Evolutionary conservation across 64 coral and sea anemone genomes (phyloP).

Genomic region (Dendrophyllia cribrosa): DNA sequence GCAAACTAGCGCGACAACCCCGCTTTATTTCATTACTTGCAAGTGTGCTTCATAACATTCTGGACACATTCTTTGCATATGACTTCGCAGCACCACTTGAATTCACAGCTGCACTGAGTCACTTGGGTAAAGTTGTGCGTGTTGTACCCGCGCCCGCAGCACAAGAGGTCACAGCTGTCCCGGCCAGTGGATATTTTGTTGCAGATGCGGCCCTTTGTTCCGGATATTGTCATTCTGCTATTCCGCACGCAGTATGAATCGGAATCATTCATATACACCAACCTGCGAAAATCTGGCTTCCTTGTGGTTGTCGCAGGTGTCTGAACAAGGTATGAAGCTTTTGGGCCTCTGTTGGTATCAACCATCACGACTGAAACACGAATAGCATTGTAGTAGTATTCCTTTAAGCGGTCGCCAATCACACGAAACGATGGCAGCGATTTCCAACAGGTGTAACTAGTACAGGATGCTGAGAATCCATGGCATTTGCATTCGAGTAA

Average conservation of each 20-base stretch:
- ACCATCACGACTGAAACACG: slow-evolving; percentile 40
- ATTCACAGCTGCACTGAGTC: slow-evolving; percentile 84
- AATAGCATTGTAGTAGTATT: slow-evolving; percentile 58
- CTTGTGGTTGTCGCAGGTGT: slow-evolving; percentile 5
- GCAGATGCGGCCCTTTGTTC: slow-evolving; percentile 79
- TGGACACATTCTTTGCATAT: slow-evolving; percentile 70
- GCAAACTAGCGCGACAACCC: neutral
- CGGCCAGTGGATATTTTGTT: slow-evolving; percentile 11
- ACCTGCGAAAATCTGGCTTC: slow-evolving; percentile 31
- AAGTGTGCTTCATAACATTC: slow-evolving; percentile 57
- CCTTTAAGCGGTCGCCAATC: slow-evolving; percentile 74
- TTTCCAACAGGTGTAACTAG: slow-evolving; percentile 74
- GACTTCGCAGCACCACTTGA: slow-evolving; percentile 92
- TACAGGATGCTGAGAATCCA: slow-evolving; percentile 74
- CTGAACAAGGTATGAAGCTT: slow-evolving; percentile 50
- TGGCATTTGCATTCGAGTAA: slow-evolving; percentile 84
- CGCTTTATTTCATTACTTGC: slow-evolving; percentile 50
- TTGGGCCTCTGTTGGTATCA: slow-evolving; percentile 36
- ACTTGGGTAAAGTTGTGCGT: slow-evolving; percentile 64
- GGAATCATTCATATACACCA: slow-evolving; percentile 76
- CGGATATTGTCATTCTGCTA: slow-evolving; percentile 33
- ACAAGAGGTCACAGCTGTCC: slow-evolving; percentile 76
- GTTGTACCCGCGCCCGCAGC: slow-evolving; percentile 89
- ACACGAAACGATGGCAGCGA: slow-evolving; percentile 51
- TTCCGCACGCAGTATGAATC: slow-evolving; percentile 63